Conservation (phyloP, 2,113 vertebrate species). For the Columba janthina region DNA sequence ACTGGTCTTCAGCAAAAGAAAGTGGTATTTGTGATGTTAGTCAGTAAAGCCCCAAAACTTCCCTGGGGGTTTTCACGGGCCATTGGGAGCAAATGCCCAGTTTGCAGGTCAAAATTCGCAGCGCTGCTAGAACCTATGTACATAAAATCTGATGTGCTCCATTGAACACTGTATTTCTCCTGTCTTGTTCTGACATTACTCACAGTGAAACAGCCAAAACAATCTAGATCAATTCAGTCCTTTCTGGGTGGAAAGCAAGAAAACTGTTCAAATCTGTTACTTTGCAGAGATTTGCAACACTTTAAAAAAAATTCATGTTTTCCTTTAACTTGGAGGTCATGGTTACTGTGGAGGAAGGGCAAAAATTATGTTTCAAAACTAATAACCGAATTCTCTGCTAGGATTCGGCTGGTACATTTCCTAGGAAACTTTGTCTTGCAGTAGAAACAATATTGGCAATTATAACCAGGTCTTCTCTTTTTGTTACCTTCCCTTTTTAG, state of each 20-base stretch:
- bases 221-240: constrained; percentile 28
- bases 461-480: not conserved
- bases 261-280: not conserved
- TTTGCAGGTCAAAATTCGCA: constrained; percentile 57
- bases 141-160: constrained; percentile 54
- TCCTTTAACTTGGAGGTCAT: not conserved
- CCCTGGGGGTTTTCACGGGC: constrained; percentile 50
- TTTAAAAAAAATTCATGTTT: not conserved
- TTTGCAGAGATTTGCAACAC: not conserved
- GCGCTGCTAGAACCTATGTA: constrained; percentile 46
- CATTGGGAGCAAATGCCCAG: constrained; percentile 61
- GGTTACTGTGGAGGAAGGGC: not conserved
- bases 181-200: constrained; percentile 61
- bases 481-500: not conserved
- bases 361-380: not conserved
- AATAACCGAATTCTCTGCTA: not conserved
- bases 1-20: not conserved
- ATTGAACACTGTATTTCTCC: constrained; percentile 44
- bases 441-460: not conserved
- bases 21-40: not conserved
- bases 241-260: not conserved
- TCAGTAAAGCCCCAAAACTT: constrained; percentile 21
- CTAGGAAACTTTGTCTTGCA: not conserved
- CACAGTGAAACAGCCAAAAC: constrained; percentile 38
- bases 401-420: not conserved